Base-by-base conservation (phyloP, 2,113 vertebrate genomes). In the Plecturocebus donacophilus region DNA sequence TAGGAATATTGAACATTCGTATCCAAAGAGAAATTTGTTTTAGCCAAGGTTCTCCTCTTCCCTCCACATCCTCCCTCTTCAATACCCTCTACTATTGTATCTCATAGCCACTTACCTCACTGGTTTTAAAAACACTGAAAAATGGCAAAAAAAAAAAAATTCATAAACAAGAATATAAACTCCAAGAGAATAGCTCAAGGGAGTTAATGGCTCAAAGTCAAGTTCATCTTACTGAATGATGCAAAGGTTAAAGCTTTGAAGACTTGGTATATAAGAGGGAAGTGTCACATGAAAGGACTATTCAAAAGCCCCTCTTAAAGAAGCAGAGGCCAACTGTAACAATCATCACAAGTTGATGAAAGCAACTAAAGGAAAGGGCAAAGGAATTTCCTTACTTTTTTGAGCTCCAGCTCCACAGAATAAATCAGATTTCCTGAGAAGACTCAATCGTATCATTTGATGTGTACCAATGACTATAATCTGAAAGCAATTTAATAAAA, bases 401-500 rank as follows among this genome's bases (percentile, higher is more conserved):
- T 66, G 17, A 84, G 20, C 64, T 42, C 40, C n/a, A 38, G 25
- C n/a, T 68, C 30, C 25, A 45, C 20, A 89, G 21, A 80, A 56
- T 25, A 85, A 64, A 81, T 21, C 0, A 9, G 70, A 25, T 81
- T 94, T 90, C 52, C 73, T 5, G 35, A 89, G 21, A 70, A 77
- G 91, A 56, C 68, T 90, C 82, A 85, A 76, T 21, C 38, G 10
- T n/a, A 87, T 56, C 32, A 86, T 86, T 91, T 73, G 86, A 95
- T 77, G 73, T 85, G 20, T 6, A 35, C 42, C 80, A 90, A 75
- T 35, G 83, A 87, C 79, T 79, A 25, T 58, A 92, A 79, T 73
- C 42, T 64, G 32, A 80, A 87, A 66, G 27, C 58, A 92, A 64
- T 90, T 92, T 96, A 54, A 83, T 56, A 32, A 87, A 85, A 92